Percentiles rank a stretch among this genome's conserved stretches.
Evolutionary conservation across 2,113 vertebrate genomes (phyloP).

Genomic region (Vimba vimba): DNA sequence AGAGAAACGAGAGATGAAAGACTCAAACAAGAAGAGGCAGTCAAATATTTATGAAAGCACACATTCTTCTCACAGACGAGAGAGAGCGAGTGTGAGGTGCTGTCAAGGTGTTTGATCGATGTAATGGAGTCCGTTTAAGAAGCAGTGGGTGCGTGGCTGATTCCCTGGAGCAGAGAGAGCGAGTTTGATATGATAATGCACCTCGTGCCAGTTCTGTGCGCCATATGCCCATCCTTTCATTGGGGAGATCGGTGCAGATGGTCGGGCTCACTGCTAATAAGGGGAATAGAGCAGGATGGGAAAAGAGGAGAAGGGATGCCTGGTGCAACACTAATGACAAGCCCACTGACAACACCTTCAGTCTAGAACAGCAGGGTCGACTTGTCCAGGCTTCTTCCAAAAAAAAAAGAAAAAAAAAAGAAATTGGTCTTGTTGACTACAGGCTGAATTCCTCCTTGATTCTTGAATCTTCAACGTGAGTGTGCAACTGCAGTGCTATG

Average conservation of each 20-base stretch:
- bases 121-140: conserved; percentile 58
- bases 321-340: conserved; percentile 30
- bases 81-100: conserved; percentile 33
- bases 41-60: conserved; percentile 46
- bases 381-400: conserved; percentile 20
- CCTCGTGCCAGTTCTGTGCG: conserved; percentile 46
- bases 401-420: background rate
- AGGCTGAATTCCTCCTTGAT: background rate
- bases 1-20: conserved; percentile 49
- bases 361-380: conserved; percentile 42
- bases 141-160: conserved; percentile 47
- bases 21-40: conserved; percentile 8
- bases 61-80: conserved; percentile 4
- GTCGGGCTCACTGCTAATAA: conserved; percentile 51
- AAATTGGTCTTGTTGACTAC: conserved; percentile 7
- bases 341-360: conserved; percentile 23
- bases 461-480: background rate
- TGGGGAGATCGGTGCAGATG: conserved; percentile 57
- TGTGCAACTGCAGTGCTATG: too few relatives aligned
- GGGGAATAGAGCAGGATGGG: conserved; percentile 37
- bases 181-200: conserved; percentile 60
- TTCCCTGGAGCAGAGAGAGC: conserved; percentile 33
- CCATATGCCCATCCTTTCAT: conserved; percentile 55
- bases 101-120: conserved; percentile 51
- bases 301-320: background rate